Evolutionary conservation across 2,797 vertebrate genomes (phyloP).

Genomic region (Microctenopoma lineatum): DNA sequence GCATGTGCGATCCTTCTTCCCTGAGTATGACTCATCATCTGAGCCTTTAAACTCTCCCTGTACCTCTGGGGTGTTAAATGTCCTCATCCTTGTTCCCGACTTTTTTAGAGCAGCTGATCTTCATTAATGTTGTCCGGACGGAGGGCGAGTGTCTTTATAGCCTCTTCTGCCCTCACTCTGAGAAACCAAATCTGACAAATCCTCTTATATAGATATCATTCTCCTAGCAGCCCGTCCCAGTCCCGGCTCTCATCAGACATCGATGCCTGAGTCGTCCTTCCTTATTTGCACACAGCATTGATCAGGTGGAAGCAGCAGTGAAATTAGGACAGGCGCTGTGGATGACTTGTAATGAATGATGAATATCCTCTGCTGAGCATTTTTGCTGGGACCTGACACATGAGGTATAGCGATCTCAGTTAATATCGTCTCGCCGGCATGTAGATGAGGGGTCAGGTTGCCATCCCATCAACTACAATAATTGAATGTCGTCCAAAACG

Average conservation of each 20-base stretch:
- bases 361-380: conserved; percentile 38
- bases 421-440: conserved; percentile 48
- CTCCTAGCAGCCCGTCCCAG: conserved; percentile 19
- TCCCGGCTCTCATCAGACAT: conserved; percentile 47
- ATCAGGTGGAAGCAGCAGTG: conserved; percentile 48
- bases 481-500: conserved; percentile 64
- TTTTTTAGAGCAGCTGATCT: conserved; percentile 68
- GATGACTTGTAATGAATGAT: conserved; percentile 56
- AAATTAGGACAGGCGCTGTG: conserved; percentile 41
- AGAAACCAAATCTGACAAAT: conserved; percentile 72
- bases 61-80: conserved; percentile 64
- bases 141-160: conserved; percentile 62
- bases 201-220: conserved; percentile 72
- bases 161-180: conserved; percentile 52
- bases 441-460: conserved; percentile 64
- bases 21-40: conserved; percentile 44
- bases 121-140: conserved; percentile 65
- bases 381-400: conserved; percentile 39
- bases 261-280: conserved; percentile 37
- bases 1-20: conserved; percentile 5
- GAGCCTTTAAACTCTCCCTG: conserved; percentile 47
- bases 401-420: conserved; percentile 56
- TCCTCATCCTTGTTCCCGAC: conserved; percentile 61
- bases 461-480: conserved; percentile 66
- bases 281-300: conserved; percentile 50